Percentiles rank a stretch among this genome's conserved stretches.
Evolutionary conservation across 2,797 vertebrate genomes (phyloP).

Genomic region (Nannoperca obscura): DNA sequence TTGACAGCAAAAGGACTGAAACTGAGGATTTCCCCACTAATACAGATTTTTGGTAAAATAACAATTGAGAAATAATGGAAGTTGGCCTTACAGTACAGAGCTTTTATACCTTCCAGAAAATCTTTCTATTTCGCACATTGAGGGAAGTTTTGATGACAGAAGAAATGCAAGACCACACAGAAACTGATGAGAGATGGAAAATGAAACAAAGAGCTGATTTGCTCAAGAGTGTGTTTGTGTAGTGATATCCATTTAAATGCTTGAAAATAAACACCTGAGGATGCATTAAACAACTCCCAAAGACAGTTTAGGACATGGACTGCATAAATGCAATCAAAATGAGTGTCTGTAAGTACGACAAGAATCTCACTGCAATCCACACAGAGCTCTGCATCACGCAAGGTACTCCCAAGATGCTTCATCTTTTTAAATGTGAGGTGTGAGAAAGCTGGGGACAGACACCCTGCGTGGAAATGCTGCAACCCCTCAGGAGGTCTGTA

Average conservation of each 20-base stretch:
- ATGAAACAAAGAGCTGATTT: constrained; percentile 3
- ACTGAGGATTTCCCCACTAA: neutral
- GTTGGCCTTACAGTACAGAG: neutral
- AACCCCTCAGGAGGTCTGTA: neutral
- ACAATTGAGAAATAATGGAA: constrained; percentile 36
- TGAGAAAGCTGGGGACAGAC: neutral
- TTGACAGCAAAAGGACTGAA: fast-evolving
- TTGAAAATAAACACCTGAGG: neutral
- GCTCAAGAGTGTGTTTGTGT: neutral
- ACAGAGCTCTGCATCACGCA: neutral
- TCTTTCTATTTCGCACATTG: constrained; percentile 1
- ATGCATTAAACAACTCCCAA: neutral
- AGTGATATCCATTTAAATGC: neutral
- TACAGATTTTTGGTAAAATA: neutral
- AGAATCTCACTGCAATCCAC: neutral
- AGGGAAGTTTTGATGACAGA: constrained; percentile 13
- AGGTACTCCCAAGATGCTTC: neutral
- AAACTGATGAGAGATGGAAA: constrained; percentile 19
- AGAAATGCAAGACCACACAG: neutral
- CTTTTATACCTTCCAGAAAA: neutral
- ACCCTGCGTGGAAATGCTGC: neutral
- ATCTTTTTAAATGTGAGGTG: neutral
- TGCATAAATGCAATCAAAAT: neutral
- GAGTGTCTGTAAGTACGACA: neutral
- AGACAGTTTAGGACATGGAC: neutral